These are phyloP conservation scores for Ceraclea dissimilis DNA, from an alignment of 2,888 invertebrate genomes.

Conservation along the genomic window DNA sequence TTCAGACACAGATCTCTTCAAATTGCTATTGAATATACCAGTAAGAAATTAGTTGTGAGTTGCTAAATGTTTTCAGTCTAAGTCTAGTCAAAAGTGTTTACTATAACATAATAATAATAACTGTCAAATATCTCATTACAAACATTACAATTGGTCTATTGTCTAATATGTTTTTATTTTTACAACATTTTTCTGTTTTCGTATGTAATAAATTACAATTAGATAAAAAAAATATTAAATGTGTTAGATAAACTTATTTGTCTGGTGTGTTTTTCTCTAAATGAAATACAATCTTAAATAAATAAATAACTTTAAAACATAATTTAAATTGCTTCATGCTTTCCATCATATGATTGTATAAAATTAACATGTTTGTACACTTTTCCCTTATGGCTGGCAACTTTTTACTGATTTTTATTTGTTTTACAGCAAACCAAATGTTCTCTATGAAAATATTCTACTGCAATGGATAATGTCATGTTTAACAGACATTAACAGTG, in stretches of 20 bases:
- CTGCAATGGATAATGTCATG: conserved; percentile 20
- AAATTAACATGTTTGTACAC: neutral
- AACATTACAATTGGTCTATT: no score
- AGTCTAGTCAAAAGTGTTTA: no score
- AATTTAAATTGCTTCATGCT: neutral
- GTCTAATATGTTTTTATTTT: no score
- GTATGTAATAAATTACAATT: no score
- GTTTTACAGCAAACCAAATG: conserved; percentile 23
- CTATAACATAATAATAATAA: no score
- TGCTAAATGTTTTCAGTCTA: no score
- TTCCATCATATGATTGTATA: neutral
- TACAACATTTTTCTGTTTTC: no score
- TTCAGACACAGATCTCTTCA: no score
- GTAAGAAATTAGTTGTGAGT: no score
- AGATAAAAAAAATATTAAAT: no score
- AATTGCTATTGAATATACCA: no score
- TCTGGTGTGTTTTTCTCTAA: neutral
- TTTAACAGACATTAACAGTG: conserved; percentile 14
- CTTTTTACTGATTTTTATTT: conserved; percentile 25
- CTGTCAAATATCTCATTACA: no score
- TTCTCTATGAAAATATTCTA: conserved; percentile 19
- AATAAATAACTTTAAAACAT: neutral
- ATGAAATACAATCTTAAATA: neutral
- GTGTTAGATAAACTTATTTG: neutral
- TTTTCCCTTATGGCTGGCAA: conserved; percentile 14